Evolutionary conservation across 2,113 vertebrate genomes (phyloP), one percentile per base, ranked within the genome.

Genomic region (Tor tambroides): DNA sequence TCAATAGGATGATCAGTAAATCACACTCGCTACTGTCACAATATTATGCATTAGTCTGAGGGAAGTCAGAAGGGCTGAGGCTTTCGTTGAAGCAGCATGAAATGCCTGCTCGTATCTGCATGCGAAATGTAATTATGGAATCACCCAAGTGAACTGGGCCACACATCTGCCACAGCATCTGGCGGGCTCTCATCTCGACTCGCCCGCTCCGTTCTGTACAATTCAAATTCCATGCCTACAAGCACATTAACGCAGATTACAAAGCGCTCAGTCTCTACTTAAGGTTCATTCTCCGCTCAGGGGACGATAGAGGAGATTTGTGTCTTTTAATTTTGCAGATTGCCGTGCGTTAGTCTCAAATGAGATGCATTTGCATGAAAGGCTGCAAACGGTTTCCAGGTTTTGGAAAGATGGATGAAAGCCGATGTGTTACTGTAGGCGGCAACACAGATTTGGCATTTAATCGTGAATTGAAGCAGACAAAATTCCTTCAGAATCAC

Each of bases 91-190:
- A 84, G 82, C 84, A 56, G 81, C 84, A 49, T 77, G 84, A 87
- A 86, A 79, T 81, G 84, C 85, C 86, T 85, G 79, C 85, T 86
- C 86, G 77, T 65, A 88, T 89, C 88, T 88, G 83, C 89, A 89
- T 88, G 88, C 87, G 90, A 91, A 91, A 89, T 90, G 88, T 91
- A 91, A 91, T 92, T 92, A 90, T 85, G 83, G 88, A 90, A 74
- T 87, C 89, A 88, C 88, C 87, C 90, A 87, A 85, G 85, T 91
- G 88, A 89, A 81, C 84, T 86, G 65, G 21, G 78, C 83, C 76
- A 80, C 89, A 90, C 91, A 92, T 92, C 91, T 92, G 91, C 80
- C 86, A 85, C 35, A 87, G 78, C 91, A 92, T 92, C 90, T 92
- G 91, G 85, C 74, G 30, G 78, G 54, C 26, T 79, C 87, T 90